phyloP scores from a whole-genome alignment of 2,113 vertebrate genomes.

The Cephalophus harveyi region DNA sequence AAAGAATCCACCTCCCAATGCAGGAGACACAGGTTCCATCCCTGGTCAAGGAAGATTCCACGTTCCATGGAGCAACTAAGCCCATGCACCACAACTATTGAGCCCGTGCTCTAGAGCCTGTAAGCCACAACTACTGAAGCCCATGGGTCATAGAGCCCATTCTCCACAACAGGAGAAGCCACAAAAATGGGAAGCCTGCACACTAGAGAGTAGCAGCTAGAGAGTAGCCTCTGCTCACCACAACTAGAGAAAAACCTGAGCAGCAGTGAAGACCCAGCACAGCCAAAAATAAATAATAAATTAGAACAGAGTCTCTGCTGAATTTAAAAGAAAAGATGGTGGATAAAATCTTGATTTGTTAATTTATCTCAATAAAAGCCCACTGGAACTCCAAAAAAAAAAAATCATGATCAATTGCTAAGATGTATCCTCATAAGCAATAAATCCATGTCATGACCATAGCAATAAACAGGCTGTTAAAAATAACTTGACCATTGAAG shows the following conservation, averaged over 20 bases:
- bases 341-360: conserved; percentile 79
- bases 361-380: conserved; percentile 85
- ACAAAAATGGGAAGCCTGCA: background rate
- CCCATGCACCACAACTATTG: background rate
- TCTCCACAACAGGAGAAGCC: background rate
- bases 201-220: background rate
- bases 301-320: conserved; percentile 55
- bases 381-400: conserved; percentile 79
- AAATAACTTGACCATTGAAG: background rate
- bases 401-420: conserved; percentile 16
- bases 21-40: background rate
- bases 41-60: background rate
- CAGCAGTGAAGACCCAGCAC: background rate
- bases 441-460: background rate
- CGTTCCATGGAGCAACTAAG: background rate
- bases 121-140: background rate
- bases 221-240: background rate
- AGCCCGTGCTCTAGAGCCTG: background rate
- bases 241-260: background rate
- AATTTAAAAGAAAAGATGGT: conserved; percentile 66
- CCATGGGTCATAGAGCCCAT: background rate
- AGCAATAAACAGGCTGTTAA: background rate
- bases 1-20: background rate
- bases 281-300: background rate
- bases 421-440: background rate